Evolutionary conservation across 2,797 vertebrate species (phyloP), one percentile per base, ranked within the genome.

Genomic region (Petrocephalus schoutedeni): DNA sequence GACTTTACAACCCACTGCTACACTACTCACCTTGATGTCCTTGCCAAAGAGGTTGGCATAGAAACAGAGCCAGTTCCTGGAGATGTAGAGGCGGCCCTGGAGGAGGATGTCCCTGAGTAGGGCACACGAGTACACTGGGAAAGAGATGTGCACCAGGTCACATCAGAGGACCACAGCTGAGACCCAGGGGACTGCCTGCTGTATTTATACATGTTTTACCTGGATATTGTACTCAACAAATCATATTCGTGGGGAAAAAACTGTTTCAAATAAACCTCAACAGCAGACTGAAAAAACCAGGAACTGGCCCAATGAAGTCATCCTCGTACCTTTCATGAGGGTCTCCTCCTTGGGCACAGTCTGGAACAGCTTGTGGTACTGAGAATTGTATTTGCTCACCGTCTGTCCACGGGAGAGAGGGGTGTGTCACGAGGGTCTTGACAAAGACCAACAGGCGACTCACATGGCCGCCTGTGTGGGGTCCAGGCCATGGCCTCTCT

Each of bases 351-450:
- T 95, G 23, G 97, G 97, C 89, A 98, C 96, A 64, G 97, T 96
- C 95, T 97, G 97, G 95, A 99, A 99, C 89, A 99, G 95, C 93
- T 98, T 99, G 94, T 98, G 97, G 95, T 98, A 99, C 91, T 99
- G 97, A 23, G 97, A 96, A 95, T 98, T 98, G 94, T 98, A 97
- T 94, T 98, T 99, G 95, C 96, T 98, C 93, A 96, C 95, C 0
- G 96, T 97, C 98, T 99, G 95, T 53, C 1, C 10, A 0, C 3
- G 49, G 51, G 51, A 23, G 49, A 53, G 80, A 83, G n/a, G 3
- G 10, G 10, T 21, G 51, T 54, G 49, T 51, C 80, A 54, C 92
- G 96, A 96, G 45, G 10, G 23, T 12, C 36, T 53, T 87, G 92
- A 93, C 94, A 93, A 90, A 95, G 57, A 89, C 21, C 86, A 87